Conservation (phyloP, 1,140 invertebrate genomes). For the Carposina sasakii region DNA sequence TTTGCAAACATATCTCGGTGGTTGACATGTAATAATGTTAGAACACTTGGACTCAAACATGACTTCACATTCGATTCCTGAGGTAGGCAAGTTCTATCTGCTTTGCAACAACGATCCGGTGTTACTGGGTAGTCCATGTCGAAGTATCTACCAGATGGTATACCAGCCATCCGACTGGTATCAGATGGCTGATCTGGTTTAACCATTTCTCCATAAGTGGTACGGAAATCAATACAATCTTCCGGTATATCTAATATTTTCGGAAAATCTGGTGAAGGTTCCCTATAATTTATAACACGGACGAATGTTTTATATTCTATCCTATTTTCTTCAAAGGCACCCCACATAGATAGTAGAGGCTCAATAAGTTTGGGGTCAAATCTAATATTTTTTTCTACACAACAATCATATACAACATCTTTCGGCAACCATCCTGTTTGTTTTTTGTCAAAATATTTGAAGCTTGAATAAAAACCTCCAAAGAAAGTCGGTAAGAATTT, state of each 20-base stretch:
- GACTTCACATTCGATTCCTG: constrained; percentile 22
- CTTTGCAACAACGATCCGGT: constrained; percentile 19
- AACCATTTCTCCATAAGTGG: constrained; percentile 31
- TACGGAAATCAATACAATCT: constrained; percentile 22
- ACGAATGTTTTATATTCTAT: constrained; percentile 31
- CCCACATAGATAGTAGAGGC: constrained; percentile 25
- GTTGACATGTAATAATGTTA: constrained; percentile 16
- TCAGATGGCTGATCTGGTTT: constrained; percentile 17
- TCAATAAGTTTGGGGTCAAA: constrained; percentile 25
- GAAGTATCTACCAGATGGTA: constrained; percentile 30
- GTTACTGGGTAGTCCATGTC: constrained; percentile 27
- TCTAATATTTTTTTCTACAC: constrained; percentile 15
- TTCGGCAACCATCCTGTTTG: constrained; percentile 30
- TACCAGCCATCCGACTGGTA: constrained; percentile 15
- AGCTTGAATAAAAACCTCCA: constrained; percentile 29
- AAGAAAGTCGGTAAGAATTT: constrained; percentile 30
- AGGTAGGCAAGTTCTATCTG: constrained; percentile 18
- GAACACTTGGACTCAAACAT: constrained; percentile 21
- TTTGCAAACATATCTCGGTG: constrained; percentile 32
- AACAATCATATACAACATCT: constrained; percentile 29
- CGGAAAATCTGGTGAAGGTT: constrained; percentile 17
- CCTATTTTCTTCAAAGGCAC: constrained; percentile 22
- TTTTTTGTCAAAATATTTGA: constrained; percentile 42
- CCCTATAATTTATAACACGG: constrained; percentile 19
- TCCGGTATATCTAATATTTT: constrained; percentile 19